Percentiles rank a stretch among this genome's conserved stretches.
These are phyloP conservation scores for Perognathus longimembris DNA, from an alignment of 2,113 vertebrate genomes.

Conservation along the genomic window DNA sequence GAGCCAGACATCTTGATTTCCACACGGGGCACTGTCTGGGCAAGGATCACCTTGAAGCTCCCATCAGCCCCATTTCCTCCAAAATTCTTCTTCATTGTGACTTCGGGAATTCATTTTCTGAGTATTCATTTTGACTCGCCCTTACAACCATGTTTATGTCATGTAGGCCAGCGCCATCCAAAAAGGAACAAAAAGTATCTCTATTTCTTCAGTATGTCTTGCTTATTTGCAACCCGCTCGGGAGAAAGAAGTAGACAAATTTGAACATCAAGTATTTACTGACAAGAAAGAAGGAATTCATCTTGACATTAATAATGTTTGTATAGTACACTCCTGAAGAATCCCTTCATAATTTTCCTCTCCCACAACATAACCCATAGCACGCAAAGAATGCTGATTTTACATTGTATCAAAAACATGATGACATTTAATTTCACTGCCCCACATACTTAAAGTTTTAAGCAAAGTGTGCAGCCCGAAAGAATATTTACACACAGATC, in stretches of 20 bases:
- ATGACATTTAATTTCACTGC: slow-evolving; percentile 60
- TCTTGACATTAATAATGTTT: neutral
- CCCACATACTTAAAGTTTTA: slow-evolving; percentile 60
- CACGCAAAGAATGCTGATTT: slow-evolving; percentile 10
- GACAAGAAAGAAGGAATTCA: neutral
- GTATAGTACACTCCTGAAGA: neutral
- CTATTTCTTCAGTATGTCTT: neutral
- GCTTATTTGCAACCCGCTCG: neutral
- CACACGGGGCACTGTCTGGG: neutral
- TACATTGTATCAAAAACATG: slow-evolving; percentile 39
- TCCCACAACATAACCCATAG: neutral
- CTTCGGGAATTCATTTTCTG: neutral
- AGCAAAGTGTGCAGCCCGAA: slow-evolving; percentile 62
- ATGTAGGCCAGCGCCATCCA: neutral
- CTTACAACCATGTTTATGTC: neutral
- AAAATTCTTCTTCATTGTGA: neutral
- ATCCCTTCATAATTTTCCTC: neutral
- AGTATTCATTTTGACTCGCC: neutral
- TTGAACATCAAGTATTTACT: neutral
- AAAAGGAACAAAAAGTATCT: neutral
- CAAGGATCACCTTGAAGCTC: neutral
- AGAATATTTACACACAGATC: slow-evolving; percentile 71
- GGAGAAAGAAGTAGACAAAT: neutral
- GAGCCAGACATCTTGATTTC: too few species aligned
- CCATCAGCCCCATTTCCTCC: neutral